Base-by-base conservation (phyloP, 1,140 invertebrate genomes). In the Asbolus verrucosus region DNA sequence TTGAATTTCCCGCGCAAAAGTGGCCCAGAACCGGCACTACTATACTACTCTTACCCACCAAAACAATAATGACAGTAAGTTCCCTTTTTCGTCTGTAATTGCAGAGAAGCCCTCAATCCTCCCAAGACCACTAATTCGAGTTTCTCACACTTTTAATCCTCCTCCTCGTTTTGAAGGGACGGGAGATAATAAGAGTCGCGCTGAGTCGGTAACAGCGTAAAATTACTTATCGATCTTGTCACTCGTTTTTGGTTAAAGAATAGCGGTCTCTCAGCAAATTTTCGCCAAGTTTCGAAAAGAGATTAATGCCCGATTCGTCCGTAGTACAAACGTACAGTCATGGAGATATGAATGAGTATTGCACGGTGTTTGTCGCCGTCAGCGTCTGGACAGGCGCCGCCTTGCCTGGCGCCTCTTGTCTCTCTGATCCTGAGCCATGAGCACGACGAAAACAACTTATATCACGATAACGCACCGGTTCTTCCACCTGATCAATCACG, bases 381-480 rank as follows among this genome's bases (percentile, higher is more conserved):
- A 41, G 60, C 65, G 66, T 39, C 65, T 60, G 61, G 69, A 65
- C 43, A 50, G 66, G 61, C 65, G 70, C 69, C 69, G 69, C 30
- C 33, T 33, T 46, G 66, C 15, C 33, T 15, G 70, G 72, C 69
- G 72, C 70, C 67, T 62, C 16, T 6, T 18, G 24, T 54, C 11
- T 27, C 61, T 38, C 21, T 15, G 24, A 67, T 31, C 18, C 36
- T 14, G 11, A 36, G n/a, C 16, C 3, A 18, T 24, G 24, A 15
- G 59, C 11, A 31, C 67, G 65, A 65, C 61, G 65, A 71, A 71
- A 63, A 71, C 63, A 50, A 71, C 54, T 65, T 65, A 67, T 67
- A 71, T 71, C 62, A 31, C 63, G 39, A 67, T 60, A 59, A 54
- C 41, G 19, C 61, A 62, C 38, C 68, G 59, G 36, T 62, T 62